These are phyloP conservation scores for Dicrostonyx torquatus DNA, from an alignment of 2,797 vertebrate species.

Conservation along the genomic window DNA sequence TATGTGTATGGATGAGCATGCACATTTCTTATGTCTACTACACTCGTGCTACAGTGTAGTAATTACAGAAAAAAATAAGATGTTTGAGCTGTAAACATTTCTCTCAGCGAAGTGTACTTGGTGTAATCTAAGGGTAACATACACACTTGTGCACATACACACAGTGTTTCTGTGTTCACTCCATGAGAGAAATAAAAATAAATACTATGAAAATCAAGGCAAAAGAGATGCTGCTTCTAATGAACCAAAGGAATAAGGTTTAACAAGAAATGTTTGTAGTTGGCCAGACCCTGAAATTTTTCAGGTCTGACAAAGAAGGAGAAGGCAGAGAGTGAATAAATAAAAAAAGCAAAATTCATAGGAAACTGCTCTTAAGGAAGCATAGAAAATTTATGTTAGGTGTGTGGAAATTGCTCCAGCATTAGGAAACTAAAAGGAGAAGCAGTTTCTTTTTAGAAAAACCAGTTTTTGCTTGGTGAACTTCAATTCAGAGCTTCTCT, in stretches of 20 bases:
- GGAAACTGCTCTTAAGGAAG: background rate
- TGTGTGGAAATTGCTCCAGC: background rate
- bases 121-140: background rate
- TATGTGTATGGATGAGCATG: too few species aligned
- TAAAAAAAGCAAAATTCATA: background rate
- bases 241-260: background rate
- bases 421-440: slow-evolving; percentile 5
- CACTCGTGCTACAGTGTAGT: background rate
- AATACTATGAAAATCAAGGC: background rate
- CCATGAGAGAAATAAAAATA: slow-evolving; percentile 29
- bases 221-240: background rate
- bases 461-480: slow-evolving; percentile 20
- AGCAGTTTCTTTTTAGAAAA: background rate
- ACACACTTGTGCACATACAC: background rate
- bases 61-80: background rate
- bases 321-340: background rate
- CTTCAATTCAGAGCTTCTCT: slow-evolving; percentile 16
- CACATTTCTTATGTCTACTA: background rate
- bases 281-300: background rate
- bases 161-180: background rate
- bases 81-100: background rate
- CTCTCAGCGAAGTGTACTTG: background rate
- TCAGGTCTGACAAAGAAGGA: background rate
- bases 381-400: background rate
- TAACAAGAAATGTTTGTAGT: slow-evolving; percentile 1